phyloP scores from a whole-genome alignment of 2,888 invertebrate genomes.

The Ichneumon xanthorius region DNA sequence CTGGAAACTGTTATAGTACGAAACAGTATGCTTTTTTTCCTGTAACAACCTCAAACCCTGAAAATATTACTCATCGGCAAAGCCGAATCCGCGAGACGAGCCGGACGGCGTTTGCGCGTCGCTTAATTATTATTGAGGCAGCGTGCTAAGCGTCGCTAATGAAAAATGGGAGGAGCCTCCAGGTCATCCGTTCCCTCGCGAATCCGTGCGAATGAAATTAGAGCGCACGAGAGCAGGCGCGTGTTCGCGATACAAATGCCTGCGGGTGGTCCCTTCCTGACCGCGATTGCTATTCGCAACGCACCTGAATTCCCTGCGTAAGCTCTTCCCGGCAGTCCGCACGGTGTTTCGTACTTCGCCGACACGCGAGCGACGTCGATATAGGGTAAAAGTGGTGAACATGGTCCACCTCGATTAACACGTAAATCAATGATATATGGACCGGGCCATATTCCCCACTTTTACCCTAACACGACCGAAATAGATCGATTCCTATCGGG shows the following conservation, averaged over 20 bases:
- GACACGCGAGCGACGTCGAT: not conserved
- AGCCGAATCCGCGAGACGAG: not conserved
- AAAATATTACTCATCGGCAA: not conserved
- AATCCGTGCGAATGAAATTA: constrained; percentile 62
- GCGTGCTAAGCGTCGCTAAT: constrained; percentile 55
- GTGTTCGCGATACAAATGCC: constrained; percentile 42
- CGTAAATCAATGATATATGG: too few species aligned
- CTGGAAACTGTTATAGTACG: too few species aligned
- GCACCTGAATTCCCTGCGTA: constrained; percentile 3
- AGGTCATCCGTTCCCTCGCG: constrained; percentile 28
- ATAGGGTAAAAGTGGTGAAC: too few species aligned
- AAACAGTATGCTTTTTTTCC: too few species aligned
- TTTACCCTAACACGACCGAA: not conserved
- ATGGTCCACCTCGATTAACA: too few species aligned
- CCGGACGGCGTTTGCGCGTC: not conserved
- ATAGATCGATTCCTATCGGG: constrained; percentile 1
- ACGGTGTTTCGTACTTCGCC: not conserved
- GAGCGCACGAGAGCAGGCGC: constrained; percentile 32
- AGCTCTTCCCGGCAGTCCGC: too few species aligned
- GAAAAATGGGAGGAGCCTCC: constrained; percentile 31
- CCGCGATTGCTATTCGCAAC: constrained; percentile 26
- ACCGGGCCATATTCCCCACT: too few species aligned
- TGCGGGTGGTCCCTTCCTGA: not conserved
- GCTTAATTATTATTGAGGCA: constrained; percentile 38
- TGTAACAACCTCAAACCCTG: not conserved